Evolutionary conservation across 2,888 invertebrate genomes (phyloP), one percentile per base, ranked within the genome.

Genomic region (Tineola bisselliella): DNA sequence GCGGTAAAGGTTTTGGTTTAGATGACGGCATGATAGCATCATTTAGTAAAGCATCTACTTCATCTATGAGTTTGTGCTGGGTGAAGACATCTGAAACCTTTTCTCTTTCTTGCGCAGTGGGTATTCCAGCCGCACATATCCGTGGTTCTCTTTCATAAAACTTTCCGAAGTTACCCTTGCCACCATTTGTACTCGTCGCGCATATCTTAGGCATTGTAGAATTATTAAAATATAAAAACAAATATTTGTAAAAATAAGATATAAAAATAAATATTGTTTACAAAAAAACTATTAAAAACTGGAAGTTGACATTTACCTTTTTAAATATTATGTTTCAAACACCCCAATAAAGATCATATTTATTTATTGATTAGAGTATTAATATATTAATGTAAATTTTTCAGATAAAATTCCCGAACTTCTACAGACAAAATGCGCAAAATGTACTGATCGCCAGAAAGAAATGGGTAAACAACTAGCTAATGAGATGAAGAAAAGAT

Each of bases 361-460:
- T n/a, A n/a, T n/a, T n/a, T n/a, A n/a, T n/a, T n/a, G n/a, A n/a
- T n/a, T n/a, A n/a, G n/a, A n/a, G n/a, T n/a, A n/a, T n/a, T n/a
- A 25, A 25, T 25, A 25, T 25, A 25, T 25, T 25, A 4, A 25
- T 25, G 6, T 25, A 25, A 4, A 25, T 54, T 64, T 81, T 84
- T 38, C 76, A 93, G 92, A 89, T 59, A 90, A 89, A 68, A 77
- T 93, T 62, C 92, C 92, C 0, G 92, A 93, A 73, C 91, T 91
- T 4, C 84, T 93, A 52, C 84, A 81, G 67, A 91, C 90, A 11
- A 86, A 89, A 58, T 93, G 93, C 72, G 84, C 81, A 13, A 92
- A 91, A 74, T 93, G 93, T 70, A 90, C 90, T 5, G 90, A 90
- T 59, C 91, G 88, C 65, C 93, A 93, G 72, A 91, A 89, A 68